Base-by-base conservation (phyloP, 2,113 vertebrate genomes). In the Corythaeola cristata region DNA sequence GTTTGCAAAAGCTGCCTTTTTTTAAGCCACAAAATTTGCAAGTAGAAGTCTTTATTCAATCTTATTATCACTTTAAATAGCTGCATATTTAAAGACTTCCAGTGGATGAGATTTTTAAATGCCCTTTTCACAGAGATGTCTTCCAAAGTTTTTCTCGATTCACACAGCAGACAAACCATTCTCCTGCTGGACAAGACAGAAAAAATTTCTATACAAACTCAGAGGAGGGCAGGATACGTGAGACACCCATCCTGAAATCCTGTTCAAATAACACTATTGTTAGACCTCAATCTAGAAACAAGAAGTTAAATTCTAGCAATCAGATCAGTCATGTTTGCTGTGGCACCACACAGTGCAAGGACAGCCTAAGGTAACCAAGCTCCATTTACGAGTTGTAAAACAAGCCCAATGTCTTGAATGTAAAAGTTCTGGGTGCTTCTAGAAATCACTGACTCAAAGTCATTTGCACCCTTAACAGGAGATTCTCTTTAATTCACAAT, bases 271-370 rank as follows among this genome's bases (percentile, higher is more conserved):
- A 47, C 8, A 7, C 9, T 16, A 18, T 4, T 30, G 18, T 11
- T 47, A 58, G 58, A 50, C 10, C 13, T 37, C 1, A 12, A 8
- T 33, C 45, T 45, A 58, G 64, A 59, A 59, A 45, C 22, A 58
- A 30, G 44, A 79, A 30, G 12, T 3, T 45, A 35, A 82, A 55
- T n/a, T n/a, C 52, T 5, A 58, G 64, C 47, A 16, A 19, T 11
- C 27, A 21, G 21, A 52, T 52, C 33, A 14, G 27, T 55, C 3
- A 1, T 27, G 30, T n/a, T 37, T 50, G 28, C 58, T 55, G 6
- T 4, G 22, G 11, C n/a, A 33, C 15, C 1, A 1, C 35, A 23
- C 0, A 0, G 26, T 6, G 15, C 37, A 80, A 32, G 47, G 32
- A 58, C 1, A 0, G 32, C n/a, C 45, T 44, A 9, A 44, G 41